phyloP scores from a whole-genome alignment of 2,797 vertebrate species.

The Pygocentrus nattereri region DNA sequence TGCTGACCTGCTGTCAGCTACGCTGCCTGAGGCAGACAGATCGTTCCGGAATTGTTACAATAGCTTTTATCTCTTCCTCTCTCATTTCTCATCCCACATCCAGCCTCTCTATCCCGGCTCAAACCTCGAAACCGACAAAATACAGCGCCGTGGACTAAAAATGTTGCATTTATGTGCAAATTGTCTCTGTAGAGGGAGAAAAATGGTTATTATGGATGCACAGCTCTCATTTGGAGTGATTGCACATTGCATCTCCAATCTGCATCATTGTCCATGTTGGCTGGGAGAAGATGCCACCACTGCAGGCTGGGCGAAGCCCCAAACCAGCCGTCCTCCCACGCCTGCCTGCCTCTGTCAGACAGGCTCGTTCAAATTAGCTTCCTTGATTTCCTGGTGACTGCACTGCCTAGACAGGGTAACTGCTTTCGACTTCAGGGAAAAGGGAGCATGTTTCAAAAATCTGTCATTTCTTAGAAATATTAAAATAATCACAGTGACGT shows the following conservation, averaged over 20 bases:
- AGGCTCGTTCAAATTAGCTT: conserved; percentile 24
- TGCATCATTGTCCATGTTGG: conserved; percentile 75
- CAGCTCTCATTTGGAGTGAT: conserved; percentile 78
- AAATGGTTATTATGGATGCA: conserved; percentile 78
- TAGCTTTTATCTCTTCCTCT: conserved; percentile 24
- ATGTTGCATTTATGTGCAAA: conserved; percentile 75
- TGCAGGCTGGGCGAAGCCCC: conserved; percentile 50
- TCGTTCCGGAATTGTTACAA: conserved; percentile 18
- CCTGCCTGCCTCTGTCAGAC: conserved; percentile 49
- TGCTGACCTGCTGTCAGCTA: conserved; percentile 20
- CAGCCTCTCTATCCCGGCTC: conserved; percentile 16
- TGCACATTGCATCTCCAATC: conserved; percentile 74
- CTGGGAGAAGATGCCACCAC: conserved; percentile 63
- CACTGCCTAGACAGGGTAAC: background rate
- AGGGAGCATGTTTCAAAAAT: conserved; percentile 2
- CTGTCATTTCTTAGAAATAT: background rate
- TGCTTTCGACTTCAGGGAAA: conserved; percentile 8
- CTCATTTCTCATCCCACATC: conserved; percentile 1
- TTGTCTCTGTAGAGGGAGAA: conserved; percentile 71
- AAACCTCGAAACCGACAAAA: conserved; percentile 52
- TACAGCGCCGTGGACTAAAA: conserved; percentile 66
- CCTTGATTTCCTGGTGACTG: conserved; percentile 14
- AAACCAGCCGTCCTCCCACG: conserved; percentile 77
- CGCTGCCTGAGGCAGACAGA: conserved; percentile 16
- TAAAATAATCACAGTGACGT: background rate